phyloP scores from a whole-genome alignment of 2,113 vertebrate genomes.

The Ornithorhynchus anatinus region DNA sequence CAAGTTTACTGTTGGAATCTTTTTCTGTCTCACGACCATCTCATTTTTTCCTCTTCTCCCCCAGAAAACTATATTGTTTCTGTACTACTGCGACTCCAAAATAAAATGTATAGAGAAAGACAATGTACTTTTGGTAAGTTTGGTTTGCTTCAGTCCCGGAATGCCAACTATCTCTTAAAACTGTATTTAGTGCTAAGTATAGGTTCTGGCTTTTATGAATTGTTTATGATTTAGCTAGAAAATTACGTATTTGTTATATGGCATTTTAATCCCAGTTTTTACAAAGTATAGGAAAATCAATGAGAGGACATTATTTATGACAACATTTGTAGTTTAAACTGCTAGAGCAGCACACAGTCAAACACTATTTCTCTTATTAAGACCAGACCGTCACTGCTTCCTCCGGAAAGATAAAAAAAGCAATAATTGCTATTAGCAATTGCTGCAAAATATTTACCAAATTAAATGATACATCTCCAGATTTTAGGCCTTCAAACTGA shows the following conservation, averaged over 20 bases:
- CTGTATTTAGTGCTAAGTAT: too few relatives aligned
- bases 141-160: too few relatives aligned
- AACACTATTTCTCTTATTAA: constrained; percentile 40
- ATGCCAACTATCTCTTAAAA: too few relatives aligned
- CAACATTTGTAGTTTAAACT: constrained; percentile 35
- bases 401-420: constrained; percentile 43
- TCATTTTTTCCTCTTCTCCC: constrained; percentile 4
- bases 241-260: background rate
- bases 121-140: background rate
- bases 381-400: constrained; percentile 39
- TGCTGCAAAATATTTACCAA: constrained; percentile 37
- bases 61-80: background rate
- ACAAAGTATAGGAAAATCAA: constrained; percentile 38
- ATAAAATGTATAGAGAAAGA: constrained; percentile 17
- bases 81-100: too few relatives aligned
- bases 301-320: constrained; percentile 18
- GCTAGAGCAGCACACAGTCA: constrained; percentile 28
- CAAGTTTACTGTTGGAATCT: too few relatives aligned
- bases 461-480: constrained; percentile 32
- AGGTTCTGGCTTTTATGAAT: too few relatives aligned
- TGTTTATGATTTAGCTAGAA: constrained; percentile 37
- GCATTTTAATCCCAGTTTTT: constrained; percentile 20
- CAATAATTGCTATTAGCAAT: constrained; percentile 30
- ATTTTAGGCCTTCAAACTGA: constrained; percentile 59
- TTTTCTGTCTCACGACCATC: too few relatives aligned